A percentile compares a stretch with the other conserved stretches of the same genome.
These are phyloP conservation scores for Phaetusa simplex DNA, from an alignment of 2,113 vertebrate species.

Conservation along the genomic window DNA sequence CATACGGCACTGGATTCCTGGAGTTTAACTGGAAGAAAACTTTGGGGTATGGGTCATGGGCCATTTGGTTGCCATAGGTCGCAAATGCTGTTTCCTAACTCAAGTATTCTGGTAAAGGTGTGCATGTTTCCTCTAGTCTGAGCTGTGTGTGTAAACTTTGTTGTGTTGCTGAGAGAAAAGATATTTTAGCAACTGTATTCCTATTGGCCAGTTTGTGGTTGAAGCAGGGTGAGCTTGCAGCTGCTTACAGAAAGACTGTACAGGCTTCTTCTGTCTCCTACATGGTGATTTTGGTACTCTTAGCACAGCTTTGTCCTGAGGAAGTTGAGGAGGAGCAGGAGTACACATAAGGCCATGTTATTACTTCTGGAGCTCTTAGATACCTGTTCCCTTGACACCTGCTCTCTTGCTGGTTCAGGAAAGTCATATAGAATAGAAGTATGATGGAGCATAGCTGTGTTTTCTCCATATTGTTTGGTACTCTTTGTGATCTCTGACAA, in stretches of 20 bases:
- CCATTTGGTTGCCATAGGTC: background rate
- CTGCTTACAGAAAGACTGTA: background rate
- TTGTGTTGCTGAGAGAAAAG: background rate
- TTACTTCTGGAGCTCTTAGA: background rate
- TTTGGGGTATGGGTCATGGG: background rate
- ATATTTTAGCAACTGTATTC: background rate
- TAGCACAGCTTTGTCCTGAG: background rate
- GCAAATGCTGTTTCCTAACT: background rate
- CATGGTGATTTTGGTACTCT: background rate
- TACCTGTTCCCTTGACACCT: background rate
- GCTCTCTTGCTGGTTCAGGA: background rate
- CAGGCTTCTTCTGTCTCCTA: background rate
- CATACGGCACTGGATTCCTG: background rate
- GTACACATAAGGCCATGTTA: accelerated
- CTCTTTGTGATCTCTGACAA: background rate
- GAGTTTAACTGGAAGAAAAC: background rate
- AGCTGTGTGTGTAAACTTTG: background rate
- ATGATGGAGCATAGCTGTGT: background rate
- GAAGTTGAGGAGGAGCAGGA: background rate
- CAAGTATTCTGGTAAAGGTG: background rate
- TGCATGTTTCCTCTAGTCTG: background rate
- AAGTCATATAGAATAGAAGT: background rate
- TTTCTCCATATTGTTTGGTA: background rate
- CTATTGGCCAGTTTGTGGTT: background rate
- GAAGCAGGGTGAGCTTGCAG: background rate